These are phyloP conservation scores for Drepana falcataria DNA, from an alignment of 2,888 invertebrate genomes.

Conservation along the genomic window DNA sequence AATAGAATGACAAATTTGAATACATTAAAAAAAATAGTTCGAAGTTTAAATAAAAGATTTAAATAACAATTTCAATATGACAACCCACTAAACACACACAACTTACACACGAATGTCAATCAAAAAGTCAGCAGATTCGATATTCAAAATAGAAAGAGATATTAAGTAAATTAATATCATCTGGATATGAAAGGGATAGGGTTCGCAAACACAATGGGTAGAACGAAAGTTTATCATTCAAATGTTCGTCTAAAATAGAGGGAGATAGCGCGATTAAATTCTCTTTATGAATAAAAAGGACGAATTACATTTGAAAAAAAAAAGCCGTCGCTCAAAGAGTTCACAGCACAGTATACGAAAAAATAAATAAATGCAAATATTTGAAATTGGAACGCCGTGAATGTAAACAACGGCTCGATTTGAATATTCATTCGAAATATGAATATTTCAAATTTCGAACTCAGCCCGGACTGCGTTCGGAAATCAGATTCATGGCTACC, in stretches of 20 bases:
- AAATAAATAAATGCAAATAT: constrained; percentile 78
- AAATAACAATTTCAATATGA: constrained; percentile 1
- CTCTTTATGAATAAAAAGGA: background rate
- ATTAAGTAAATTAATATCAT: background rate
- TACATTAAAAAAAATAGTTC: too few species aligned
- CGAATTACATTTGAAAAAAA: constrained; percentile 17
- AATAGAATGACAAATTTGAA: too few species aligned
- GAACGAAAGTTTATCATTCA: constrained; percentile 6
- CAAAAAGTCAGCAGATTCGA: constrained; percentile 24
- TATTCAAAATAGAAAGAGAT: constrained; percentile 1
- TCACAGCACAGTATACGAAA: constrained; percentile 49
- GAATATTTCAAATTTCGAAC: constrained; percentile 70
- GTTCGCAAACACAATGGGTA: constrained; percentile 8
- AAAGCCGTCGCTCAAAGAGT: constrained; percentile 50
- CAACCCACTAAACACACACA: constrained; percentile 20
- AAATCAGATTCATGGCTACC: constrained; percentile 64
- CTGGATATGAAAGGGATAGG: constrained; percentile 11
- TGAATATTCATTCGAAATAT: constrained; percentile 77
- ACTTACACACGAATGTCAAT: constrained; percentile 32
- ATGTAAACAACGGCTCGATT: constrained; percentile 72
- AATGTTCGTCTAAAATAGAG: constrained; percentile 7
- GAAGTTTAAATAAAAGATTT: constrained; percentile 2
- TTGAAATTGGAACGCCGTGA: constrained; percentile 75
- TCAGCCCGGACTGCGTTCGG: constrained; percentile 42
- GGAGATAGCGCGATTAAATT: constrained; percentile 27